Base-by-base conservation (phyloP, 2,888 invertebrate species). In the Balanococcus diminutus region DNA sequence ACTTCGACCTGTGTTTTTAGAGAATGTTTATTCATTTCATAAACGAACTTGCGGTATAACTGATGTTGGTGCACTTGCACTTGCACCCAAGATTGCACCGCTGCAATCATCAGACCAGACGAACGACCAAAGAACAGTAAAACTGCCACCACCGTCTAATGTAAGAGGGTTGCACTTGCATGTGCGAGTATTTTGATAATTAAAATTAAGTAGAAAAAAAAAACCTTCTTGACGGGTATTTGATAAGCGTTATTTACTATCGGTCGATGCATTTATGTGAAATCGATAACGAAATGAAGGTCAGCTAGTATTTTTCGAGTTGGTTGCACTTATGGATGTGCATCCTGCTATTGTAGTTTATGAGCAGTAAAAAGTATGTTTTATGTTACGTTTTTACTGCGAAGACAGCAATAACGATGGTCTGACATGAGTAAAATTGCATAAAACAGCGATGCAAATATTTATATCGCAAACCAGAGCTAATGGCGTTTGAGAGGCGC, bases 351-450 rank as follows among this genome's bases (percentile, higher is more conserved):
- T 79, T 79, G 75, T 36, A 79, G 75, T 36, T 79, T 79, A 79
- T 36, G 75, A 79, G 19, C 75, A 79, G 75, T 79, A 79, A 79
- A 79, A 79, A 79, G 75, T 79, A 79, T 79, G 36, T 36, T 79
- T 79, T 79, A 79, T 79, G 36, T 79, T 79, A 79, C 32, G 32
- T 79, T 79, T 79, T 79, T 32, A 32, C 31, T 79, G 36, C 75
- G 75, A 79, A 79, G 75, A 79, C 75, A 79, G 75, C 75, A 36
- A 79, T 79, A 79, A 79, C 36, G 32, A 79, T 36, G 75, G 32
- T 32, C 36, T 36, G 75, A 79, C 36, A 36, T 79, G 75, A 36
- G 75, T 79, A 79, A 79, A 79, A 79, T 79, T 79, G 32, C 32
- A 79, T 79, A 28, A 75, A 79, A 36, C 25, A 79, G 32, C 31